A percentile compares a stretch with the other conserved stretches of the same genome.
Conservation (phyloP, 2,797 vertebrate species). For the Echiichthys vipera region DNA sequence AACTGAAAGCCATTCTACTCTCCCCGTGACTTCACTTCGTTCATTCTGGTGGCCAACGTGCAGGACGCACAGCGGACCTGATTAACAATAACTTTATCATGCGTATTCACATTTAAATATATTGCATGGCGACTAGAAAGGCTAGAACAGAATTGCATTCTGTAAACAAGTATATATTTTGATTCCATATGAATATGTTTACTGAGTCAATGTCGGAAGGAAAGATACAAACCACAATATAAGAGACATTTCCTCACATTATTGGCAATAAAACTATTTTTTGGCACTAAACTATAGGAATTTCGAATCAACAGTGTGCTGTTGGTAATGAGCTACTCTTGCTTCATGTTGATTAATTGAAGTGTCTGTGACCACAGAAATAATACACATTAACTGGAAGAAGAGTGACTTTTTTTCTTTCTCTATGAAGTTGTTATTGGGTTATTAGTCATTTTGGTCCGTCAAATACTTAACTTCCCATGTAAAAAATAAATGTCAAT, state of each 20-base stretch:
- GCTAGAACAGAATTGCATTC: slow-evolving; percentile 30
- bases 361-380: slow-evolving; percentile 33
- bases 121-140: slow-evolving; percentile 15
- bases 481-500: slow-evolving; percentile 39
- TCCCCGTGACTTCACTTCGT: no score
- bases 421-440: slow-evolving; percentile 45
- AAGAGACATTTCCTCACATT: slow-evolving; percentile 10
- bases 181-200: slow-evolving; percentile 34
- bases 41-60: no score
- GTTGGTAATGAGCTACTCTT: slow-evolving; percentile 59
- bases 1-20: no score
- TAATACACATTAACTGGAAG: slow-evolving; percentile 43
- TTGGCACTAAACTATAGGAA: slow-evolving; percentile 13
- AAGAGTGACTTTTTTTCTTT: slow-evolving; percentile 36
- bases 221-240: background rate
- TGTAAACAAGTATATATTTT: slow-evolving; percentile 16
- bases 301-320: slow-evolving; percentile 21
- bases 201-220: background rate
- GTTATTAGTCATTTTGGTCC: slow-evolving; percentile 40
- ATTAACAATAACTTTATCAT: no score
- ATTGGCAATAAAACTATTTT: slow-evolving; percentile 4
- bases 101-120: slow-evolving; percentile 51
- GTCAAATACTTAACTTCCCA: slow-evolving; percentile 30
- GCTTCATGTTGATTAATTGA: slow-evolving; percentile 65
- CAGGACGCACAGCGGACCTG: no score